Conservation (phyloP, 1,140 invertebrate genomes). For the Drosophila kurseongensis region DNA sequence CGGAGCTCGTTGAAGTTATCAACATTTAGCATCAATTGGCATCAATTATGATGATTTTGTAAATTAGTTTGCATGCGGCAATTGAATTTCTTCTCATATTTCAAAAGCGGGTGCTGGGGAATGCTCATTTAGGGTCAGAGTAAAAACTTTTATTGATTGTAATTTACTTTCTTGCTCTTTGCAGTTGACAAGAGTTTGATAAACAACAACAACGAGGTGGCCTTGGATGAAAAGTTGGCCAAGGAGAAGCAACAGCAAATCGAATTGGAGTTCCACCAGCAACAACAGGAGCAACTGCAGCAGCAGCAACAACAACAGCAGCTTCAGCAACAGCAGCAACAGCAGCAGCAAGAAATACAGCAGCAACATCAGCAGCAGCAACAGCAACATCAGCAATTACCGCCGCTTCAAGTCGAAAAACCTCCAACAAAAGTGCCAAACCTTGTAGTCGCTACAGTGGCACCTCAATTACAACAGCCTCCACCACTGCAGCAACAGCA, state of each 20-base stretch:
- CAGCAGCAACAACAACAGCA: conserved; percentile 31
- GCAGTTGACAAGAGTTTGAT: conserved; percentile 66
- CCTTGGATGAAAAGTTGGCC: conserved; percentile 55
- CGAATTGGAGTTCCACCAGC: conserved; percentile 37
- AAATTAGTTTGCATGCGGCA: conserved; percentile 70
- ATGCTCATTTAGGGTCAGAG: conserved; percentile 13
- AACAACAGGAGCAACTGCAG: conserved; percentile 39
- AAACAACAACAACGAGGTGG: conserved; percentile 56
- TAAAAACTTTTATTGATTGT: conserved; percentile 24
- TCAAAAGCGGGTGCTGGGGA: not conserved
- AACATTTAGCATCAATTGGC: conserved; percentile 75
- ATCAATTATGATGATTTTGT: conserved; percentile 71
- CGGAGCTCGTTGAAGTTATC: conserved; percentile 30
- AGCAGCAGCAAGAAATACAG: conserved; percentile 34
- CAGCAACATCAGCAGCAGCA: conserved; percentile 37
- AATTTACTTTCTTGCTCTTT: conserved; percentile 26
- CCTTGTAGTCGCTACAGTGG: conserved; percentile 58
- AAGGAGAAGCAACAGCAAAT: conserved; percentile 40
- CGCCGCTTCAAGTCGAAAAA: conserved; percentile 24
- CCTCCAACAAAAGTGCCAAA: conserved; percentile 47
- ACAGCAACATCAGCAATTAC: conserved; percentile 34
- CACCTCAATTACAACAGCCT: conserved; percentile 52
- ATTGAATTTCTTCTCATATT: conserved; percentile 37
- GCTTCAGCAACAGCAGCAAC: conserved; percentile 18
- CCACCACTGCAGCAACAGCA: conserved; percentile 20